Conservation (phyloP, 2,797 vertebrate species). For the Pogoniulus pusillus region DNA sequence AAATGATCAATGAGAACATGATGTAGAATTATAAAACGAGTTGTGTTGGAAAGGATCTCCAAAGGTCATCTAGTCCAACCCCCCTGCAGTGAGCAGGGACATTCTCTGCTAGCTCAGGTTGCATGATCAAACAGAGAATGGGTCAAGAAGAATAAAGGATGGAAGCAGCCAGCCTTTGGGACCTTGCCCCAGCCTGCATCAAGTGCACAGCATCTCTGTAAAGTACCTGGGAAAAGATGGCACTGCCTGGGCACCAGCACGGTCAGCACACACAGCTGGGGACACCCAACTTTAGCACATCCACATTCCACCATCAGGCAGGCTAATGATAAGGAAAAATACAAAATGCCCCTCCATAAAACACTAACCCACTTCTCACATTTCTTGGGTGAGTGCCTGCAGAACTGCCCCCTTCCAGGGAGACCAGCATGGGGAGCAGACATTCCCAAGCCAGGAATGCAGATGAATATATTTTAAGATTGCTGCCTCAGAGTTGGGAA, state of each 20-base stretch:
- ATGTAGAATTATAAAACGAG: too few species aligned
- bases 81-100: too few species aligned
- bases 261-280: background rate
- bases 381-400: rapidly evolving
- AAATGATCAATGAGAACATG: rapidly evolving
- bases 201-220: rapidly evolving
- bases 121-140: background rate
- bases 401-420: background rate
- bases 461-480: rapidly evolving
- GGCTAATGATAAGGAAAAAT: background rate
- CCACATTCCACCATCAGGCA: background rate
- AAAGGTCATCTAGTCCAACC: too few species aligned
- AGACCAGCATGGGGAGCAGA: background rate
- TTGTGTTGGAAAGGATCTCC: too few species aligned
- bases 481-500: background rate
- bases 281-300: too few species aligned
- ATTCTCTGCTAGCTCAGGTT: too few species aligned
- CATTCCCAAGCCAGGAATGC: background rate
- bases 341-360: rapidly evolving
- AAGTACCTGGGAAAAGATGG: rapidly evolving
- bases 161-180: too few species aligned
- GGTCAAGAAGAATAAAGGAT: background rate
- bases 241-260: background rate
- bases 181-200: background rate
- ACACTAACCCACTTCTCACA: background rate